Evolutionary conservation across 2,888 invertebrate species (phyloP).

Genomic region (Unio pictorum): DNA sequence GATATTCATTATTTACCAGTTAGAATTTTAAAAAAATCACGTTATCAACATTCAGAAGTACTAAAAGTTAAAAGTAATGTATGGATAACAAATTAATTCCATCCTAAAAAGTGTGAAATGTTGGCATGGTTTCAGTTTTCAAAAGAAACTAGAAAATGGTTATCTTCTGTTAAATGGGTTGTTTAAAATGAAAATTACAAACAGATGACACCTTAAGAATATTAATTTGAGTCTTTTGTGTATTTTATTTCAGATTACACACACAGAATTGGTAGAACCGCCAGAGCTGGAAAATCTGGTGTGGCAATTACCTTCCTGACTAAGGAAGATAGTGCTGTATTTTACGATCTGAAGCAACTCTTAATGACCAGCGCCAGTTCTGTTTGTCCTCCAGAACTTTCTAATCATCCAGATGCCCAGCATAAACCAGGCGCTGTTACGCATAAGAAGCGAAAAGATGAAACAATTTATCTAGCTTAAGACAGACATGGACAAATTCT

Average conservation of each 20-base stretch:
- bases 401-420: slow-evolving; percentile 98
- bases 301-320: slow-evolving; percentile 96
- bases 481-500: not conserved
- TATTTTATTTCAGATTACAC: slow-evolving; percentile 78
- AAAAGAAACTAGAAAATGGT: no score
- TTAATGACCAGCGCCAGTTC: slow-evolving; percentile 89
- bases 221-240: not conserved
- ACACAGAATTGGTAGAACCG: slow-evolving; percentile 97
- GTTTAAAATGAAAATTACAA: no score
- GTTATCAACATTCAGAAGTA: no score
- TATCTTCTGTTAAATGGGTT: no score
- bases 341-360: slow-evolving; percentile 97
- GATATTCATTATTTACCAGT: no score
- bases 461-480: slow-evolving; percentile 54
- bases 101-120: no score
- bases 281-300: slow-evolving; percentile 98
- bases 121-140: no score
- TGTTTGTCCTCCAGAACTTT: slow-evolving; percentile 94
- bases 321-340: slow-evolving; percentile 94
- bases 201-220: no score
- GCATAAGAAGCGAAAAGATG: slow-evolving; percentile 79
- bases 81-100: no score
- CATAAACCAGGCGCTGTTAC: slow-evolving; percentile 96
- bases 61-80: no score
- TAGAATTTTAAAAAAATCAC: no score